Percentiles rank a stretch among this genome's conserved stretches.
phyloP scores from a whole-genome alignment of 2,888 invertebrate species.

The Trachelus troglodyta region DNA sequence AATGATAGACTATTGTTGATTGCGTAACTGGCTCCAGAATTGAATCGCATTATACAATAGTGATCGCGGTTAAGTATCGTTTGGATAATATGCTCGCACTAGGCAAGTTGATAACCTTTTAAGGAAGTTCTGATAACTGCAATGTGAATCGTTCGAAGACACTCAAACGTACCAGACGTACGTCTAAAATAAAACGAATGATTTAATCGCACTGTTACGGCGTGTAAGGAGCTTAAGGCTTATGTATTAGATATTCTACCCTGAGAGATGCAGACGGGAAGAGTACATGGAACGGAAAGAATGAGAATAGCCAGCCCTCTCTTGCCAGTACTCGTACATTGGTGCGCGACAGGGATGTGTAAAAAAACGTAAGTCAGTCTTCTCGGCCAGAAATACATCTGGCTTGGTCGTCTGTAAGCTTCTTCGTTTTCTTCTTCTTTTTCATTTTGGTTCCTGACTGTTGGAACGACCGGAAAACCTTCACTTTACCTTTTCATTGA shows the following conservation, averaged over 20 bases:
- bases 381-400: slow-evolving; percentile 49
- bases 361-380: slow-evolving; percentile 29
- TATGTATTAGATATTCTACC: background rate
- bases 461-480: background rate
- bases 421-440: slow-evolving; percentile 26
- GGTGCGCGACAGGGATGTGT: slow-evolving; percentile 1
- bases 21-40: background rate
- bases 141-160: background rate
- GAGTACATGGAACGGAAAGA: slow-evolving; percentile 4
- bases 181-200: background rate
- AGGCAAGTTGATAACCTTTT: background rate
- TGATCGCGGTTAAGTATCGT: background rate
- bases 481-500: background rate
- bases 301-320: slow-evolving; percentile 8
- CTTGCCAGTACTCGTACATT: background rate
- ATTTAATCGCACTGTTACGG: background rate
- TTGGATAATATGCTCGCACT: background rate
- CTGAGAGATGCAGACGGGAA: background rate
- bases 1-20: background rate
- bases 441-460: background rate
- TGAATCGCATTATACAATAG: background rate
- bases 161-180: background rate
- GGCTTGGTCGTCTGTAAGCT: slow-evolving; percentile 32
- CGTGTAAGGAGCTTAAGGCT: background rate
- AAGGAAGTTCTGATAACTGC: background rate